Evolutionary conservation across 2,888 invertebrate species (phyloP), one percentile per base, ranked within the genome.

Genomic region (Halictus quadricinctus): DNA sequence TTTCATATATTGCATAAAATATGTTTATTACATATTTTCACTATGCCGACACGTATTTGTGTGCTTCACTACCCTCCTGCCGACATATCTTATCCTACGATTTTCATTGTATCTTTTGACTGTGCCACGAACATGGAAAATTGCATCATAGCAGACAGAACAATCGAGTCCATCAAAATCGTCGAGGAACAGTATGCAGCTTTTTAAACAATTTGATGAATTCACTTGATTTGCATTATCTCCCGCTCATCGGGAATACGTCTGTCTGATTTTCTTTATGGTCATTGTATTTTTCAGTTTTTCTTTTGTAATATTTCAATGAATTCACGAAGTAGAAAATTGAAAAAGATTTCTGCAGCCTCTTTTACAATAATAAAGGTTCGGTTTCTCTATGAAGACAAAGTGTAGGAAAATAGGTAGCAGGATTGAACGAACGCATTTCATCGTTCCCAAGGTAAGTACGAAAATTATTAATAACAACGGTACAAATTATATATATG

Each of bases 21-120:
- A 90, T 88, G 89, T 90, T 89, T 90, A 85, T 90, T 90, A 90
- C 88, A 87, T 90, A 90, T 90, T 90, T 90, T 90, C 89, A 89
- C 88, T 90, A 90, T 88, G 87, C 74, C 76, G 84, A 87, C 84
- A 89, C 73, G 84, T 80, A 81, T 81, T 89, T 83, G 79, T 81
- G 80, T 83, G 78, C 81, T 79, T 88, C 84, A 84, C 70, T 80
- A 85, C 25, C 81, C 77, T 69, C 54, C 76, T 85, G 76, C 60
- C 85, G 8, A 58, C 64, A 72, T 79, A 72, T 50, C n/a, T 79
- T 72, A 66, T 73, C 70, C 79, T 60, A 69, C 25, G 48, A 86
- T 18, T 64, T 72, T 81, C 78, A 78, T 75, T 72, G 54, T 43
- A 36, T 75, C 75, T 60, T 81, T 72, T 29, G 29, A 60, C 15